These are phyloP conservation scores for Dendrocincla tyrannina DNA, from an alignment of 2,797 vertebrate species.

Conservation along the genomic window DNA sequence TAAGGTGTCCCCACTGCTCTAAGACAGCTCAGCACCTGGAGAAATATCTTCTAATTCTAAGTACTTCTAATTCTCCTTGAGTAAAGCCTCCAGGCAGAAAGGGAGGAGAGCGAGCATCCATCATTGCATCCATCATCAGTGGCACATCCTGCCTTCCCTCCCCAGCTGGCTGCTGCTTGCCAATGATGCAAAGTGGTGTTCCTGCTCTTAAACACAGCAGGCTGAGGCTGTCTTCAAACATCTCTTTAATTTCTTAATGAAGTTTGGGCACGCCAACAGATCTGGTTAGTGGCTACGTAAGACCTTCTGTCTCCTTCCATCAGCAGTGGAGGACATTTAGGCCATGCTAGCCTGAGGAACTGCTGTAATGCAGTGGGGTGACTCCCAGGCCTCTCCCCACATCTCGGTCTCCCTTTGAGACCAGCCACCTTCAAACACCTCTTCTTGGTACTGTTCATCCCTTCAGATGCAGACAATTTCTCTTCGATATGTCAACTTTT, in stretches of 20 bases:
- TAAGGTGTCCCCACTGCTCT: conserved; percentile 34
- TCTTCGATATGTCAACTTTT: neutral
- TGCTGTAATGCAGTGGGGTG: neutral
- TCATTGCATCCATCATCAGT: neutral
- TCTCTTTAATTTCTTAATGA: neutral
- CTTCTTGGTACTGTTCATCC: neutral
- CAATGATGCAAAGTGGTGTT: neutral
- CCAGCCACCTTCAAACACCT: neutral
- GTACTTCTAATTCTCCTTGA: conserved; percentile 14
- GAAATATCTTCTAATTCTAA: neutral
- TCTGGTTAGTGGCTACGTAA: neutral
- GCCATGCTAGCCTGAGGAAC: neutral
- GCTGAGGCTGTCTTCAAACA: neutral
- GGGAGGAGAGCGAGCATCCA: neutral
- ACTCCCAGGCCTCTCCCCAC: neutral
- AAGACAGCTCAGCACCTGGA: neutral
- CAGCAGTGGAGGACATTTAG: neutral
- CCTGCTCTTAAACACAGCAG: neutral
- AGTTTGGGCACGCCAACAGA: neutral
- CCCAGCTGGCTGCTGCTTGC: neutral
- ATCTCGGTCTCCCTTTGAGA: neutral
- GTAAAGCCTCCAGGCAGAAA: neutral
- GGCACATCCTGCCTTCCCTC: neutral
- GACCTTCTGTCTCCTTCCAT: neutral
- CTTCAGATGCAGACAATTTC: neutral